Base-by-base conservation (phyloP, 2,888 invertebrate species). In the Hanleya hanleyi region DNA sequence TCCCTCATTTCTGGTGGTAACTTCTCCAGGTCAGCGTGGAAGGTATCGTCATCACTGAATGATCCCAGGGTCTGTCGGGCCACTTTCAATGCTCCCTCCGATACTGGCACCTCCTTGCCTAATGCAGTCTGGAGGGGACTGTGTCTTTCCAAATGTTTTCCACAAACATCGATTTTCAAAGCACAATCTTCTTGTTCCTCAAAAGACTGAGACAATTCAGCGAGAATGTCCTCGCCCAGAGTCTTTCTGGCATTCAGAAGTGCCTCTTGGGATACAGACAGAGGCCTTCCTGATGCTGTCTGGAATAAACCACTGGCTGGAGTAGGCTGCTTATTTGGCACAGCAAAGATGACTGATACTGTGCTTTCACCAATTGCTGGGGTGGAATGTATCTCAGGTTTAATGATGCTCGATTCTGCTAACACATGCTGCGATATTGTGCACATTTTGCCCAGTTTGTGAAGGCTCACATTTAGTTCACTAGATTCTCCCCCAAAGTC, bases 251-350 rank as follows among this genome's bases (percentile, higher is more conserved):
- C 57, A 18, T 15, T 15, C 5, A 22, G 7, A 9, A 84, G 57
- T 32, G 84, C 71, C 38, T 51, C 73, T 37, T 65, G 61, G 7
- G 80, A 71, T n/a, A 83, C 64, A 36, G 35, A 65, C 1, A 83
- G 70, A 22, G 64, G 37, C 50, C 76, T 82, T 26, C 84, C 83
- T 41, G 82, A 80, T 12, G 83, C 83, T 65, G 74, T 80, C 32
- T 78, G 77, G 29, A 41, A 41, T 12, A 9, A 41, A 41, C 18
- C 41, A n/a, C n/a, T n/a, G n/a, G n/a, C n/a, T n/a, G n/a, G n/a
- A n/a, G n/a, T n/a, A n/a, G n/a, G n/a, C n/a, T n/a, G n/a, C n/a
- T n/a, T n/a, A n/a, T n/a, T n/a, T n/a, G n/a, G n/a, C n/a, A n/a
- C n/a, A n/a, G n/a, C n/a, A n/a, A n/a, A n/a, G n/a, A n/a, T n/a